Evolutionary conservation across 2,797 vertebrate genomes (phyloP), one percentile per base, ranked within the genome.

Genomic region (Hypotaenidia philippensis): DNA sequence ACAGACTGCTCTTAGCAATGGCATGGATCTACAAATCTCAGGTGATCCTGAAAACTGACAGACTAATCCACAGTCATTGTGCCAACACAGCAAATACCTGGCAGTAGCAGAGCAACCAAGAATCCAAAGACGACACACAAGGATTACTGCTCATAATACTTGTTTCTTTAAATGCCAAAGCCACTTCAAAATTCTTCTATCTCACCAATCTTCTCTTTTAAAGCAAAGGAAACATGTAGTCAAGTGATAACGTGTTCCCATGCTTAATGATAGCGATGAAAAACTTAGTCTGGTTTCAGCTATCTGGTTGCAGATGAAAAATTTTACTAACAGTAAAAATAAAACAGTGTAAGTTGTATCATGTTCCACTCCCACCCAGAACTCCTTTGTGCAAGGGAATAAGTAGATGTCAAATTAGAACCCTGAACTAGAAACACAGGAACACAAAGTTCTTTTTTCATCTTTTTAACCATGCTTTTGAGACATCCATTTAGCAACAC

Each of bases 151-250:
- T 45, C 2, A 0, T 20, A 84, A 32, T 38, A 53, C 38, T 83
- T 56, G 10, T 32, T 76, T 60, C 56, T 84, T 29, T 80, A 80
- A 76, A 71, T 11, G 29, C 13, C 21, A 80, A 91, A 85, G 31
- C 71, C 59, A 75, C 64, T 94, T 69, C 23, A 78, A 88, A 78
- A 41, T 52, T 77, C 3, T 65, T 92, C 82, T 84, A 91, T 93
- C 91, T 91, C 79, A 60, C 17, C 38, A 57, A 94, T 96, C 93
- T 90, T 86, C 41, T 77, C 75, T 91, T 80, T 44, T 29, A 93
- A 94, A 74, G 79, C 92, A 94, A 87, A 94, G 96, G 91, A 96
- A 96, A 91, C 38, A 50, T 89, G 91, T 40, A 69, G 87, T 69
- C 41, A 80, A 95, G 40, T 38, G 93, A 96, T 96, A 69, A 26